Percentiles rank a stretch among this genome's conserved stretches.
Evolutionary conservation across 2,113 vertebrate genomes (phyloP).

Genomic region (Labeo rohita): DNA sequence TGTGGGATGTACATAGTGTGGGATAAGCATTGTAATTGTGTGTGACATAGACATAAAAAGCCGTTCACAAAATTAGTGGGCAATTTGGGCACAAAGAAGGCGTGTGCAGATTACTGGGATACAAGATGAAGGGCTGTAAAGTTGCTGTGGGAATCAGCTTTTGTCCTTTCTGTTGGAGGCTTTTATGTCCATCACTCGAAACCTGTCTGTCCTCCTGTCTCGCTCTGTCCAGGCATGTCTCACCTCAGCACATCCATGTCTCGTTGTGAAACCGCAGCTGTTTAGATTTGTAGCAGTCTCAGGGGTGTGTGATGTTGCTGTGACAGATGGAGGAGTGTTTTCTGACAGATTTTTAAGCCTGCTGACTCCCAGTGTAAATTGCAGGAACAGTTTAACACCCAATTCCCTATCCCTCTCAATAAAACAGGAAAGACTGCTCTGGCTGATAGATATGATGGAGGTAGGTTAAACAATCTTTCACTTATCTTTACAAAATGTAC

Average conservation of each 20-base stretch:
- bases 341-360: constrained; percentile 30
- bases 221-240: constrained; percentile 9
- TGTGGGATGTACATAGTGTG: neutral
- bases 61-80: neutral
- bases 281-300: constrained; percentile 25
- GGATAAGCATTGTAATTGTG: constrained; percentile 9
- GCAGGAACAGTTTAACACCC: constrained; percentile 38
- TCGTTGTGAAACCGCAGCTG: neutral
- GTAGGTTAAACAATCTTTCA: constrained; percentile 76
- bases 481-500: constrained; percentile 3
- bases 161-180: neutral
- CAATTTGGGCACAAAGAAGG: constrained; percentile 21
- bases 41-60: neutral
- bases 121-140: constrained; percentile 17
- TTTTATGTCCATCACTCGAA: neutral
- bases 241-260: constrained; percentile 1
- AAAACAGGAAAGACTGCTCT: constrained; percentile 91
- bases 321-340: constrained; percentile 42
- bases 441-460: constrained; percentile 99
- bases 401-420: constrained; percentile 32
- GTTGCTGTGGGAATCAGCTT: constrained; percentile 20
- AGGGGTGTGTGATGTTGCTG: constrained; percentile 19
- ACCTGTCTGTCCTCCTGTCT: constrained; percentile 15
- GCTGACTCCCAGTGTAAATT: constrained; percentile 29
- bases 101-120: neutral